Evolutionary conservation across 64 coral and sea anemone species (phyloP).

Genomic region (Stichodactyla helianthus): DNA sequence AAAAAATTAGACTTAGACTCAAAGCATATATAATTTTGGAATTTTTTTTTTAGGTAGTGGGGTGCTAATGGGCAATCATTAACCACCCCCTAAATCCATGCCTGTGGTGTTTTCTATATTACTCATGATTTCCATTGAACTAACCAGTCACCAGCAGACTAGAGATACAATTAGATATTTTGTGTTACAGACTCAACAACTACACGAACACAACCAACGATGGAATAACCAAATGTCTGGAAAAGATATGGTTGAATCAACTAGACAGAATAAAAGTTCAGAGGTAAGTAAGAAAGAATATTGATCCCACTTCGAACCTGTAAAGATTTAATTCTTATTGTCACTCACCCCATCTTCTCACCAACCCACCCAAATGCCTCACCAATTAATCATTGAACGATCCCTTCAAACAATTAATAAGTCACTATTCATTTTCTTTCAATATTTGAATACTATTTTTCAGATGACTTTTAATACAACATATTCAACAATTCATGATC

Average conservation of each 20-base stretch:
- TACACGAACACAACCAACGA: conserved; percentile 78
- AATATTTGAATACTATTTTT: not conserved
- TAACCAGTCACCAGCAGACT: not conserved
- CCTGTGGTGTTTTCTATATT: no score
- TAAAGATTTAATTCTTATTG: no score
- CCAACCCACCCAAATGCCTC: no score
- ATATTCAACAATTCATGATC: conserved; percentile 73
- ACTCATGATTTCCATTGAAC: no score
- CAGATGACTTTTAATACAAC: conserved; percentile 83
- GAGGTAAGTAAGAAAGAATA: conserved; percentile 15
- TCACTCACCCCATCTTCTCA: no score
- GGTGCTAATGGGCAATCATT: no score
- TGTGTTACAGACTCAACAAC: conserved; percentile 47
- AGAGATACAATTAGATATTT: not conserved
- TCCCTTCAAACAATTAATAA: not conserved
- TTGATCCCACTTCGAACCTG: no score
- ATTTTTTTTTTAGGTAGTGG: no score
- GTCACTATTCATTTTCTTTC: not conserved
- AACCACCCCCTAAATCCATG: no score
- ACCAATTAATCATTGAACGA: not conserved
- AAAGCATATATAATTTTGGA: no score
- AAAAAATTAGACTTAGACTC: no score
- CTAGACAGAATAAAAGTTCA: conserved; percentile 53
- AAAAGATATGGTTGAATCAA: conserved; percentile 76
- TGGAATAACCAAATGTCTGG: conserved; percentile 89